Evolutionary conservation across 2,113 vertebrate genomes (phyloP), one percentile per base, ranked within the genome.

Genomic region (Gadus macrocephalus): DNA sequence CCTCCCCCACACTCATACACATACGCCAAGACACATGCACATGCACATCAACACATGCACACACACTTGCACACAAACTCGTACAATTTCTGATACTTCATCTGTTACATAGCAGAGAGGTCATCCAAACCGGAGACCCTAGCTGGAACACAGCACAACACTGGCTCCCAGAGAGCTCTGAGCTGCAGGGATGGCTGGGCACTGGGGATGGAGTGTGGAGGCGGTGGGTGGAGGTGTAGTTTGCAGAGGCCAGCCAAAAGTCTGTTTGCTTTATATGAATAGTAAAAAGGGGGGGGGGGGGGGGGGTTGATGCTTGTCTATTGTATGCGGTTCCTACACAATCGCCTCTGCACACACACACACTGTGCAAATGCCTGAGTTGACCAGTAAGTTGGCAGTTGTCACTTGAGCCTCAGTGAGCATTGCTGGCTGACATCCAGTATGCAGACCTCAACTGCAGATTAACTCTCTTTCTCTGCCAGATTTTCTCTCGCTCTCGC

Each of bases 41-140:
- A 71, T 20, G 74, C 66, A 69, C 42, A 49, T 14, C 2, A 14
- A 49, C 42, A 49, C 42, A 49, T 49, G 11, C 42, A 12, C 42
- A 49, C 42, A 49, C 42, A 49, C 42, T 12, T 49, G 42, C 42
- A 49, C 42, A 49, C 42, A 49, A 9, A 49, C 42, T 12, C 42
- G 11, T 14, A 49, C 42, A 49, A 71, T 85, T 86, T 81, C 87
- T 83, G 80, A 83, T 78, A 80, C 81, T 65, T 67, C 66, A 63
- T 76, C 70, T 79, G 75, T 85, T 84, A 78, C 83, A 84, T 85
- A 87, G 78, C 79, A 70, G 68, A 88, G 80, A 80, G 81, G 83
- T 86, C 77, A 72, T 81, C 84, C 85, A 86, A 80, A 77, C 78
- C 66, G 83, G 65, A 83, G 77, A 83, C 82, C 73, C 80, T 72